A percentile compares a stretch with the other conserved stretches of the same genome.
Conservation (phyloP, 2,797 vertebrate species). For the Enteromius paludinosus region DNA sequence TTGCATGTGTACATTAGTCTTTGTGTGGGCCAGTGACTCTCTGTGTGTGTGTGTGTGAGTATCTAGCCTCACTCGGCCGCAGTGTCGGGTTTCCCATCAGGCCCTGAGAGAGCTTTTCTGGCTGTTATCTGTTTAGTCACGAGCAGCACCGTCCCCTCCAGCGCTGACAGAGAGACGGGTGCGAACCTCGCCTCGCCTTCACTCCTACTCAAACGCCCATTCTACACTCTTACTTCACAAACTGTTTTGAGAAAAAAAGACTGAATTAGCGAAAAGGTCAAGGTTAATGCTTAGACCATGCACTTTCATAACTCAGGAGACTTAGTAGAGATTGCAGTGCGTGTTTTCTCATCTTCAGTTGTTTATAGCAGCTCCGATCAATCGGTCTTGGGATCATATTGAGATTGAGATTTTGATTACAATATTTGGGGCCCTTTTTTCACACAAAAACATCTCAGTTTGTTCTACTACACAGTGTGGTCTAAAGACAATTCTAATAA, state of each 20-base stretch:
- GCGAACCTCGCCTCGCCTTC: slow-evolving; percentile 1
- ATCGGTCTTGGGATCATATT: not conserved
- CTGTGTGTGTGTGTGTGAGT: slow-evolving; percentile 33
- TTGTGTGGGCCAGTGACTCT: slow-evolving; percentile 12
- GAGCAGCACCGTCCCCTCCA: not conserved
- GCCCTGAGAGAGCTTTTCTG: slow-evolving; percentile 35
- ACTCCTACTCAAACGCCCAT: not conserved
- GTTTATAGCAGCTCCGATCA: not conserved
- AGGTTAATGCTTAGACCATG: not conserved
- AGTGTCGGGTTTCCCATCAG: slow-evolving; percentile 42
- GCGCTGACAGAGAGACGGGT: slow-evolving; percentile 25
- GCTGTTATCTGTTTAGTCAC: slow-evolving; percentile 37
- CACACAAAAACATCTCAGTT: not conserved
- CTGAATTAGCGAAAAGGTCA: not conserved
- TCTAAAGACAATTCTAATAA: no score
- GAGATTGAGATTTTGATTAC: not conserved
- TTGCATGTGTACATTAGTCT: slow-evolving; percentile 9
- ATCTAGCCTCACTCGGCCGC: slow-evolving; percentile 4
- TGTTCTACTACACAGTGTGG: not conserved
- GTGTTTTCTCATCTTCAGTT: not conserved
- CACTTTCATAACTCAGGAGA: not conserved
- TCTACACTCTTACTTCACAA: not conserved
- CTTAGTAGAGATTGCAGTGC: not conserved
- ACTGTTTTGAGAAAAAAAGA: not conserved
- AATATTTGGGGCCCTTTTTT: no score